Evolutionary conservation across 2,113 vertebrate species (phyloP).

Genomic region (Ahaetulla prasina): DNA sequence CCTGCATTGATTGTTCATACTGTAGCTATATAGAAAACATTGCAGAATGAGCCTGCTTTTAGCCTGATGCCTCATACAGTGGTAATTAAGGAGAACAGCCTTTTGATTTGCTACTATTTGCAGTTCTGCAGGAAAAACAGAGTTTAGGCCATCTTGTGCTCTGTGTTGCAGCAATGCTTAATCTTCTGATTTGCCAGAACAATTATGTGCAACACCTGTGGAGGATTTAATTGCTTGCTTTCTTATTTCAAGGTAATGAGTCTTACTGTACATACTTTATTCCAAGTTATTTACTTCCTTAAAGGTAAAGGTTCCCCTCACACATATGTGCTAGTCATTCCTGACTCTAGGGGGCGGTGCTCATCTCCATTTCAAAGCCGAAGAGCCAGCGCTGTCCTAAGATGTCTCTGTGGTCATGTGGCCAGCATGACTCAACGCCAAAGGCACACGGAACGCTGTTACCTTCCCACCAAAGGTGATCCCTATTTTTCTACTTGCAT

Average conservation of each 20-base stretch:
- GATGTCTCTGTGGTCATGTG: too few species aligned
- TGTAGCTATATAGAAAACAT: conserved; percentile 75
- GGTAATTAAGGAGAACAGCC: conserved; percentile 79
- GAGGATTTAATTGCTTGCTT: conserved; percentile 77
- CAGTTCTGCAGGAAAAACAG: conserved; percentile 74
- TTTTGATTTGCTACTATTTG: conserved; percentile 78
- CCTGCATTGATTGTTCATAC: conserved; percentile 72
- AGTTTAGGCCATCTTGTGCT: conserved; percentile 75
- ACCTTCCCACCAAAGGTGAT: too few species aligned
- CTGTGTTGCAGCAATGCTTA: conserved; percentile 71
- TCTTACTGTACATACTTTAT: conserved; percentile 66
- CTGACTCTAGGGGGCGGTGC: too few species aligned
- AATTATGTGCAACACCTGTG: conserved; percentile 70
- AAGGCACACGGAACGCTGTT: too few species aligned
- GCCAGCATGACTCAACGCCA: too few species aligned
- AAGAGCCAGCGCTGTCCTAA: too few species aligned
- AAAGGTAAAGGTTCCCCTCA: too few species aligned
- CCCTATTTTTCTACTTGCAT: too few species aligned
- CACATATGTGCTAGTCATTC: too few species aligned
- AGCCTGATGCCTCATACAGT: conserved; percentile 75
- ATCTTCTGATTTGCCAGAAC: conserved; percentile 73
- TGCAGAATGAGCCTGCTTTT: conserved; percentile 80
- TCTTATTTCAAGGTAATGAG: conserved; percentile 64
- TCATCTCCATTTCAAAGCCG: too few species aligned
- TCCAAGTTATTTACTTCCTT: conserved; percentile 47